Percentiles rank a stretch among this genome's conserved stretches.
These are phyloP conservation scores for Epinephelus fuscoguttatus DNA, from an alignment of 2,113 vertebrate species.

Conservation along the genomic window DNA sequence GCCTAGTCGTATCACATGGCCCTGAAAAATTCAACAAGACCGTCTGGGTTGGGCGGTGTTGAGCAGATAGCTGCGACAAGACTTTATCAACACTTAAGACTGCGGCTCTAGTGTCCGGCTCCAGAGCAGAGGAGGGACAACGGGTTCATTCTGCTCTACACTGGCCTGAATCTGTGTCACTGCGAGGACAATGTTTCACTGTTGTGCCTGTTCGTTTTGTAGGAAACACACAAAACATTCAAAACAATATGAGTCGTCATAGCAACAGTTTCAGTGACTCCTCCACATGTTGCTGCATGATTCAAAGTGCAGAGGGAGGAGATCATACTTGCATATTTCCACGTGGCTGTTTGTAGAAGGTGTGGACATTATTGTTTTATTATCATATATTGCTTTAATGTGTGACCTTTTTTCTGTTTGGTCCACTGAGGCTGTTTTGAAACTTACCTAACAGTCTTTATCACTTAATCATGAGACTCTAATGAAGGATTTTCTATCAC, in stretches of 20 bases:
- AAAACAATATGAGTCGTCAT: not conserved
- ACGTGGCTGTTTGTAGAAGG: not conserved
- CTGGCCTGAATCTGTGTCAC: not conserved
- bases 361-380: not conserved
- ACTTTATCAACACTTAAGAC: slow-evolving; percentile 60
- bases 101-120: not conserved
- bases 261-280: not conserved
- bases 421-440: not conserved
- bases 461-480: not conserved
- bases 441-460: not conserved
- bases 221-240: slow-evolving; percentile 5
- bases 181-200: not conserved
- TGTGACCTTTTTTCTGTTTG: not conserved
- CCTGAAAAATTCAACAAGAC: slow-evolving; percentile 83
- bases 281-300: not conserved
- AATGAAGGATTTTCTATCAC: not conserved
- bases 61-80: slow-evolving; percentile 38
- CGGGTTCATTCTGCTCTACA: not conserved
- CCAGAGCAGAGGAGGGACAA: not conserved
- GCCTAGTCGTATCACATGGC: slow-evolving; percentile 75
- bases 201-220: not conserved
- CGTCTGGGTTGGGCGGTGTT: slow-evolving; percentile 47
- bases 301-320: not conserved
- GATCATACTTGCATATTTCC: not conserved
- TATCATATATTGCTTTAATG: not conserved